These are phyloP conservation scores for Myiotriccus ornatus DNA, from an alignment of 2,797 vertebrate species.

Conservation along the genomic window DNA sequence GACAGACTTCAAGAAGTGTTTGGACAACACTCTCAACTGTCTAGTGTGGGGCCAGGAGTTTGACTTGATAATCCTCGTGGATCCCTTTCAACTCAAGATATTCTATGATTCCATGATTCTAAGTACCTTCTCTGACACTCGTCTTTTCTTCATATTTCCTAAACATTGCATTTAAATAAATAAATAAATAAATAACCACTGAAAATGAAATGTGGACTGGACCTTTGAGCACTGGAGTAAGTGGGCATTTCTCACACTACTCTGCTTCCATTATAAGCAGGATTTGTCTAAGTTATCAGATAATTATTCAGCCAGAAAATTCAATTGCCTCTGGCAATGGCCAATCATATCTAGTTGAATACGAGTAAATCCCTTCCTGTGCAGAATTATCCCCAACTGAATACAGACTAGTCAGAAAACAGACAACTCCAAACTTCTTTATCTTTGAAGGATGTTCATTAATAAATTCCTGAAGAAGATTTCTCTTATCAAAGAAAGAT, in stretches of 20 bases:
- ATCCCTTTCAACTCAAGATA: neutral
- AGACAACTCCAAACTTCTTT: neutral
- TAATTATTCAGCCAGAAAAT: neutral
- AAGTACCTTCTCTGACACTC: neutral
- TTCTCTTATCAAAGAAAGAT: neutral
- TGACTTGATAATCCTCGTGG: neutral
- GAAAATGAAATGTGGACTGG: neutral
- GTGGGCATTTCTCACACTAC: neutral
- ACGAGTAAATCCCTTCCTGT: neutral
- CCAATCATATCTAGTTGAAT: neutral
- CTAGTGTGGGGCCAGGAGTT: neutral
- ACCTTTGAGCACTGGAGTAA: neutral
- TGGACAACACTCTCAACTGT: rapidly evolving
- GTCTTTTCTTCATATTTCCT: neutral
- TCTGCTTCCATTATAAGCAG: neutral
- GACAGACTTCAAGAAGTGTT: neutral
- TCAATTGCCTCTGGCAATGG: neutral
- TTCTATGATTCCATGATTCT: neutral
- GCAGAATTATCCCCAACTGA: neutral
- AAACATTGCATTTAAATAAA: neutral
- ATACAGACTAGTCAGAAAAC: neutral
- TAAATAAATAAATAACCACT: neutral
- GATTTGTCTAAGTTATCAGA: neutral
- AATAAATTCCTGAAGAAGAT: neutral
- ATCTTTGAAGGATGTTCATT: neutral